Evolutionary conservation across 2,113 vertebrate genomes (phyloP).

Genomic region (Anarrhichthys ocellatus): DNA sequence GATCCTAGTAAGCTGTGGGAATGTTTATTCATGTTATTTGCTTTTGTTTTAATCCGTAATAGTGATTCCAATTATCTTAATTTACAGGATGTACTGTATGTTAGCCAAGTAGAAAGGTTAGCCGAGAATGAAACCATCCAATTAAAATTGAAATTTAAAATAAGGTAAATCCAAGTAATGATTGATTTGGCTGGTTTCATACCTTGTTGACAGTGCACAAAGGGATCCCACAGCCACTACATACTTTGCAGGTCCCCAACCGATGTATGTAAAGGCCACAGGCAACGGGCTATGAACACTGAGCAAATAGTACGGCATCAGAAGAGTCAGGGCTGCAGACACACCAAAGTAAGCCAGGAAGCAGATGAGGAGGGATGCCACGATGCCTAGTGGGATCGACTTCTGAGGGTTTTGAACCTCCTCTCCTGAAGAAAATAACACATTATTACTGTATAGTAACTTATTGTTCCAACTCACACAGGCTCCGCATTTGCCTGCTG

Average conservation of each 20-base stretch:
- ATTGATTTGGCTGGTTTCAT: constrained; percentile 5
- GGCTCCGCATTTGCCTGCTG: no score
- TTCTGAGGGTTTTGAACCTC: constrained; percentile 86
- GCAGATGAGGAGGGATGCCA: constrained; percentile 86
- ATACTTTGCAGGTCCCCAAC: constrained; percentile 84
- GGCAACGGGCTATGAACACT: constrained; percentile 84
- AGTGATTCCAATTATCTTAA: neutral
- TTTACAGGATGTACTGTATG: neutral
- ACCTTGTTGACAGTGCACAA: constrained; percentile 81
- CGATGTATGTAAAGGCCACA: constrained; percentile 84
- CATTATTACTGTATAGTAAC: neutral
- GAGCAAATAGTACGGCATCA: constrained; percentile 89
- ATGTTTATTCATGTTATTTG: neutral
- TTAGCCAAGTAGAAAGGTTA: neutral
- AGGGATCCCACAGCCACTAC: constrained; percentile 81
- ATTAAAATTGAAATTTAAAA: neutral
- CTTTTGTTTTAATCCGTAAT: constrained; percentile 1
- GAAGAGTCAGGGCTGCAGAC: constrained; percentile 86
- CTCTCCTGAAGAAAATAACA: constrained; percentile 79
- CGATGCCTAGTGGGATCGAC: constrained; percentile 85
- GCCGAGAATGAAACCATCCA: neutral
- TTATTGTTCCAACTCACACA: no score
- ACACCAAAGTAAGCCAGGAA: constrained; percentile 87
- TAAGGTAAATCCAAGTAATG: neutral
- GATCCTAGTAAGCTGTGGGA: constrained; percentile 88